phyloP scores from a whole-genome alignment of 2,113 vertebrate genomes.

The Leptobrachium ailaonicum region DNA sequence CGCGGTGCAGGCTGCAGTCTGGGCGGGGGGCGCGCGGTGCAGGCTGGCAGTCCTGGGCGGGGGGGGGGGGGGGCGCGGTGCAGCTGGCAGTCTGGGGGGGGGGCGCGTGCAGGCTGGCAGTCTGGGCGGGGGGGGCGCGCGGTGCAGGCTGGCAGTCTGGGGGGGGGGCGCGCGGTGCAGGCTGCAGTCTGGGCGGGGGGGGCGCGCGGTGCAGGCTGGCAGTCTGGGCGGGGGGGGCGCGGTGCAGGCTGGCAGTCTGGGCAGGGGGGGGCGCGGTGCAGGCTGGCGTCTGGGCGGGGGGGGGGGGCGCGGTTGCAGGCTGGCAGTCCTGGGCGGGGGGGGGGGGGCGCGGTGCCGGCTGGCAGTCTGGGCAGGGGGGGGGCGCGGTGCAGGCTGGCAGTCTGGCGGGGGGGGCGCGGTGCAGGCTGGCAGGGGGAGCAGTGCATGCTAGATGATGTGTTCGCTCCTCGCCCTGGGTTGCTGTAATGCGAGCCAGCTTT shows the following conservation, averaged over 20 bases:
- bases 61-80: too few species aligned
- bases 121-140: background rate
- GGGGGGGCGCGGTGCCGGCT: too few species aligned
- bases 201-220: background rate
- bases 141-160: background rate
- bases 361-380: too few species aligned
- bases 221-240: background rate
- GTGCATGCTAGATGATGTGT: background rate
- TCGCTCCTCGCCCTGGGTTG: background rate
- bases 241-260: background rate
- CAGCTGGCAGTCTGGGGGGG: too few species aligned
- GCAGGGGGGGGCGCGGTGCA: background rate
- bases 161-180: background rate
- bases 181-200: background rate
- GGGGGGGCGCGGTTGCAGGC: background rate
- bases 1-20: background rate
- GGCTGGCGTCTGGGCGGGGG: background rate
- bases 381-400: too few species aligned
- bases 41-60: background rate
- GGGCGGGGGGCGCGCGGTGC: background rate
- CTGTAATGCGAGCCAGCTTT: background rate
- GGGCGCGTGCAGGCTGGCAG: background rate
- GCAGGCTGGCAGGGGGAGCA: too few species aligned
- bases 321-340: background rate
- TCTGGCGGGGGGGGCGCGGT: too few species aligned